Evolutionary conservation across 2,113 vertebrate species (phyloP), one percentile per base, ranked within the genome.

Genomic region (Aphyosemion australe): DNA sequence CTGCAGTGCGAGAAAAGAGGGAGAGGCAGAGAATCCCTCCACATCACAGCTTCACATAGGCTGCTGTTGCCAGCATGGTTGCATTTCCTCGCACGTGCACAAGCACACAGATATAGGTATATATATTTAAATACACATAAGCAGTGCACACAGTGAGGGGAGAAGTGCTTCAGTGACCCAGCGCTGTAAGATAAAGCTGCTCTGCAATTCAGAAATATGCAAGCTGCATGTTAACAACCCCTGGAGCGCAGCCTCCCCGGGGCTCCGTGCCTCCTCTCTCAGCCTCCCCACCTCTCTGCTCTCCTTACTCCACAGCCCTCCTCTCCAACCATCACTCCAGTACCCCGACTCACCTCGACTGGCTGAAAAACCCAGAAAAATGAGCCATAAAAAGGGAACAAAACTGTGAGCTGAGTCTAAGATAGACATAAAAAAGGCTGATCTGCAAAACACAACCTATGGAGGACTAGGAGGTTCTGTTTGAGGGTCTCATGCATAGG

Each of bases 181-280:
- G 83, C 74, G 65, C 56, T 51, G 82, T 19, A 58, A 81, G 82
- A 87, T 84, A 88, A 85, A 72, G 72, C 87, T 88, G 85, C 84
- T 89, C 87, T 89, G 87, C 87, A 88, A 87, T 89, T 88, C 84
- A 86, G 85, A 88, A 89, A 86, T 89, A 88, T 89, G 85, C 88
- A 87, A 87, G 84, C 87, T 91, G 89, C 90, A 92, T 91, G 89
- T 87, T 89, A 91, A 92, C 90, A 88, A 88, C 74, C 88, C 84
- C 84, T 78, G 69, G 81, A 83, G 89, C 80, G 47, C 78, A 86
- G 87, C 68, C 59, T 84, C 83, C 87, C 69, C 20, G n/a, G 80
- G 74, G 78, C 57, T 45, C 84, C 72, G 72, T 84, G 57, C 72
- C 74, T 82, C 69, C 61, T 77, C 74, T 61, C 60, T 78, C 72